phyloP scores from a whole-genome alignment of 2,888 invertebrate genomes.

The Lutraria lutraria region DNA sequence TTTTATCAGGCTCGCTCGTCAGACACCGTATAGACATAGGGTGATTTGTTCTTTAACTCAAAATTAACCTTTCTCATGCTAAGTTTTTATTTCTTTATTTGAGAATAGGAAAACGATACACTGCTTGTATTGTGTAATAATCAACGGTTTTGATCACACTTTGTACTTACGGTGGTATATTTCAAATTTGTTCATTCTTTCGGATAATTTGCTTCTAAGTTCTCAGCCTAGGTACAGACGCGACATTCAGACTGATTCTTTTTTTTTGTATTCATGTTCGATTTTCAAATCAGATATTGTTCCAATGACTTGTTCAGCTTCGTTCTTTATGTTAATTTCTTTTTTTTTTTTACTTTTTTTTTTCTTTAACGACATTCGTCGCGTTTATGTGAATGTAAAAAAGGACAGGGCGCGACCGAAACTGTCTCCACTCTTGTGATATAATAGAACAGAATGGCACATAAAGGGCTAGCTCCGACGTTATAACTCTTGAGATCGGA shows the following conservation, averaged over 20 bases:
- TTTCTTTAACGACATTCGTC: too few species aligned
- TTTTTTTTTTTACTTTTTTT: too few species aligned
- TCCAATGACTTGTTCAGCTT: too few species aligned
- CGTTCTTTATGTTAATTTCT: too few species aligned
- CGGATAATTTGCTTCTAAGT: background rate
- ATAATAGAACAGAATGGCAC: too few species aligned
- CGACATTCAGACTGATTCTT: background rate
- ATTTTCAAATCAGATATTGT: background rate
- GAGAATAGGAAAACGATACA: conserved; percentile 10
- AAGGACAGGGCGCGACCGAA: too few species aligned
- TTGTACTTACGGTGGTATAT: background rate
- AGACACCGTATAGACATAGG: background rate
- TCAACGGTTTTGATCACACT: background rate
- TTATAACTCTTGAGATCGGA: too few species aligned
- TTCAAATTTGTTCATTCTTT: background rate
- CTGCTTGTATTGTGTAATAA: conserved; percentile 2
- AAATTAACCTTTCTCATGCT: conserved; percentile 2
- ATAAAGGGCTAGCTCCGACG: too few species aligned
- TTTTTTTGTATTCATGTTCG: background rate
- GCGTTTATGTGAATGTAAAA: too few species aligned
- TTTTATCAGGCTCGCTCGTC: conserved; percentile 1
- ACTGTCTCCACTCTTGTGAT: too few species aligned
- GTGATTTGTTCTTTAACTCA: background rate
- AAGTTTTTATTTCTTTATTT: background rate
- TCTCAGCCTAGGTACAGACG: background rate